These are phyloP conservation scores for Steatornis caripensis DNA, from an alignment of 2,113 vertebrate species.

Conservation along the genomic window DNA sequence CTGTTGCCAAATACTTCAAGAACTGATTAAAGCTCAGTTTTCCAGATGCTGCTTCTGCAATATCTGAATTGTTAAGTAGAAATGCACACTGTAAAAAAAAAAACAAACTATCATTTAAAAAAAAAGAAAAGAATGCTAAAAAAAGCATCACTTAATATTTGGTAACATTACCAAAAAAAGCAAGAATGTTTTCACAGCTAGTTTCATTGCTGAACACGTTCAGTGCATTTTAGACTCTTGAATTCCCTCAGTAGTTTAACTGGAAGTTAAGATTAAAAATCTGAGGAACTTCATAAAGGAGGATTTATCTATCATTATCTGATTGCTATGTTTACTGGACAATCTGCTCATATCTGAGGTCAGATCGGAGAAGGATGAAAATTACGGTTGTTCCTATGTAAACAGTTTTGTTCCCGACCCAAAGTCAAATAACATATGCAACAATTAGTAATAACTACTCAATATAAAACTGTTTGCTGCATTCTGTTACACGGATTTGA, in stretches of 20 bases:
- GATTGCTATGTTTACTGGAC: not conserved
- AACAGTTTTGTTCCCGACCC: not conserved
- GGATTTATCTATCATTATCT: not conserved
- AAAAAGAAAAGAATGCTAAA: not conserved
- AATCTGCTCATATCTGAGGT: not conserved
- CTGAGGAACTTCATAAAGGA: slow-evolving; percentile 1
- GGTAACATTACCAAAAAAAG: slow-evolving; percentile 37
- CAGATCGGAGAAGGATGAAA: not conserved
- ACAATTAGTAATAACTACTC: not conserved
- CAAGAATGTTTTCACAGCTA: slow-evolving; percentile 19
- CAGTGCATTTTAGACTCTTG: slow-evolving; percentile 34
- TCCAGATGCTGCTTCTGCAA: not conserved
- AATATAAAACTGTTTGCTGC: not conserved
- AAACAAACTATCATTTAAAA: not conserved
- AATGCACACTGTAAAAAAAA: not conserved
- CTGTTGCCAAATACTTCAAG: not conserved
- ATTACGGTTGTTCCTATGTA: not conserved
- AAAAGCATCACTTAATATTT: slow-evolving; percentile 18
- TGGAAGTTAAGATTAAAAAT: slow-evolving; percentile 44
- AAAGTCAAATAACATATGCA: not conserved
- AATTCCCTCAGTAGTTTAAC: slow-evolving; percentile 29
- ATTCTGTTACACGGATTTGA: not conserved
- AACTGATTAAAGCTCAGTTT: not conserved
- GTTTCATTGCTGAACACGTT: slow-evolving; percentile 19
- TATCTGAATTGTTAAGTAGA: not conserved